Evolutionary conservation across 92 coral and sea anemone genomes (phyloP).

Genomic region (Phenganax stokvisi): DNA sequence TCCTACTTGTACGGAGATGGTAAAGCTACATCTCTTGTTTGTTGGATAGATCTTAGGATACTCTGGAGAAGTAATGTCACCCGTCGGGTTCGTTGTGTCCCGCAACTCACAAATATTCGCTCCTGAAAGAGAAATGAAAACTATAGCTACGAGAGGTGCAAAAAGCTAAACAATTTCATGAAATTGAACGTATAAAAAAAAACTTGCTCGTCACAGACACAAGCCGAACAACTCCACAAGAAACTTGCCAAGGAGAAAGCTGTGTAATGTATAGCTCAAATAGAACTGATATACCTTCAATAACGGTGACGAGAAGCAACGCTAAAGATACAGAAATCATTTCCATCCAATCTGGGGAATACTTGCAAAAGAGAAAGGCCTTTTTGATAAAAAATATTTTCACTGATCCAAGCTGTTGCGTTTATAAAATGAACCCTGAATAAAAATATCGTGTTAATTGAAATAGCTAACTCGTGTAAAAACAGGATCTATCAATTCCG

Average conservation of each 20-base stretch:
- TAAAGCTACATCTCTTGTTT: background rate
- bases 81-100: background rate
- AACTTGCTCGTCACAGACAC: no score
- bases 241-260: no score
- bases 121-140: background rate
- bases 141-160: background rate
- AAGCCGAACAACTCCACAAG: no score
- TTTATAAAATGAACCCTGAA: background rate
- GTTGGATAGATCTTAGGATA: slow-evolving; percentile 32
- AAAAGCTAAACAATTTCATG: background rate
- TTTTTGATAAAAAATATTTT: background rate
- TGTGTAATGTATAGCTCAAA: no score
- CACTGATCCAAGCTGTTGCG: background rate
- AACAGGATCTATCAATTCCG: slow-evolving; percentile 28
- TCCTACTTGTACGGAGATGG: slow-evolving; percentile 9
- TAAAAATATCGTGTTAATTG: slow-evolving; percentile 8
- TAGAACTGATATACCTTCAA: background rate
- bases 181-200: no score
- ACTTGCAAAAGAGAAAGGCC: background rate
- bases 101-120: slow-evolving; percentile 13
- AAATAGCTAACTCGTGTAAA: background rate
- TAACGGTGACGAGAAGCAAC: background rate
- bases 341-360: background rate
- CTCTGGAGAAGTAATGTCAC: slow-evolving; percentile 30
- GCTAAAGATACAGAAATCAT: background rate